These are phyloP conservation scores for Hyalella azteca DNA, from an alignment of 2,888 invertebrate species.

Conservation along the genomic window DNA sequence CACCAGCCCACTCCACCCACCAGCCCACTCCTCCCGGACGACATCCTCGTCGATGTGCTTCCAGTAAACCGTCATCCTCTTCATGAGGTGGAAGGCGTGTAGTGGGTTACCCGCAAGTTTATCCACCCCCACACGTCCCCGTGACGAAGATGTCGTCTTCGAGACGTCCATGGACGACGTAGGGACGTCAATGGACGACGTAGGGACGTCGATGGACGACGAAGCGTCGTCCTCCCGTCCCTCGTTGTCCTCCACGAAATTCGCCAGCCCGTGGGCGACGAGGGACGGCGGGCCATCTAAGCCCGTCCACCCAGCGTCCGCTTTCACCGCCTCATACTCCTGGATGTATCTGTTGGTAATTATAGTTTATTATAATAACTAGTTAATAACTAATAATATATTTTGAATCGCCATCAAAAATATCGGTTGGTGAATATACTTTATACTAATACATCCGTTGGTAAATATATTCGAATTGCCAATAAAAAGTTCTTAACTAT, in stretches of 20 bases:
- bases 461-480: too few species aligned
- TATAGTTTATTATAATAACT: too few species aligned
- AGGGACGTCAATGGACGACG: background rate
- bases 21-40: conserved; percentile 17
- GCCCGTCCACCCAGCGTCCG: conserved; percentile 34
- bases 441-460: too few species aligned
- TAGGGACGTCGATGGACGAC: background rate
- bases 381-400: too few species aligned
- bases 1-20: background rate
- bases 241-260: background rate
- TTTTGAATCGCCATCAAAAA: too few species aligned
- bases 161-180: background rate
- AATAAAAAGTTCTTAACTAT: too few species aligned
- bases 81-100: conserved; percentile 61
- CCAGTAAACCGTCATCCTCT: conserved; percentile 61
- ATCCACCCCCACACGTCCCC: background rate
- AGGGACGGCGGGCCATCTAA: conserved; percentile 38
- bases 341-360: conserved; percentile 43
- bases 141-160: background rate
- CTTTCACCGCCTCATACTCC: conserved; percentile 46
- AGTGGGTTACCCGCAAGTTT: conserved; percentile 61
- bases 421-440: too few species aligned
- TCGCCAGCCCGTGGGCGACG: conserved; percentile 17
- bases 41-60: conserved; percentile 50
- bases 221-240: too few species aligned